phyloP scores from a whole-genome alignment of 2,113 vertebrate species.

The Hemichromis elongatus region DNA sequence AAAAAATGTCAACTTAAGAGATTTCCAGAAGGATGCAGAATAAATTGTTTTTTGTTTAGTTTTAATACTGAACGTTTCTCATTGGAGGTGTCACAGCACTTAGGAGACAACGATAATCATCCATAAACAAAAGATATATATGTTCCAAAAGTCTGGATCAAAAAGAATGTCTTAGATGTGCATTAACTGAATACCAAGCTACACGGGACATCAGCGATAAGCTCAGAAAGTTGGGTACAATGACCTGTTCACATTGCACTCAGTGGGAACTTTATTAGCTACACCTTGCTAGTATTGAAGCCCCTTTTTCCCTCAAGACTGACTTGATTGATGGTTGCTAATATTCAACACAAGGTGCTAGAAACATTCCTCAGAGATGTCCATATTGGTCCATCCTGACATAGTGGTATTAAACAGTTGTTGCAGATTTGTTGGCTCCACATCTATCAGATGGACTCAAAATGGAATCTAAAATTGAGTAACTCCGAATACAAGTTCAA shows the following conservation, averaged over 20 bases:
- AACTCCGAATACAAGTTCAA: neutral
- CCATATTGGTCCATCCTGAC: neutral
- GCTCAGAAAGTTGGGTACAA: neutral
- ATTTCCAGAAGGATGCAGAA: neutral
- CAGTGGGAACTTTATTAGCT: neutral
- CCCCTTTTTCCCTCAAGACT: neutral
- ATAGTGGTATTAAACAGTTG: fast-evolving
- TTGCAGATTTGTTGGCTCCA: neutral
- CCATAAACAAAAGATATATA: neutral
- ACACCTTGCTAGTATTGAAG: neutral
- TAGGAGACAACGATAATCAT: neutral
- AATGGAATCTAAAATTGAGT: neutral
- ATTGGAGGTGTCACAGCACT: neutral
- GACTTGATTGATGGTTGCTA: neutral
- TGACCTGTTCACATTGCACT: neutral
- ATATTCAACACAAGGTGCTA: neutral
- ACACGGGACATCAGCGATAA: neutral
- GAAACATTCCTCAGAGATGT: neutral
- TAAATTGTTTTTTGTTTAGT: neutral
- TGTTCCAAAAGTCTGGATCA: neutral
- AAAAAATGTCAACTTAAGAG: neutral
- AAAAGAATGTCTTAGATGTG: neutral
- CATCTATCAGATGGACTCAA: neutral
- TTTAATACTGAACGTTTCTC: neutral
- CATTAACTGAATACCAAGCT: neutral